phyloP scores from a whole-genome alignment of 2,888 invertebrate species.

The Sicus ferrugineus region DNA sequence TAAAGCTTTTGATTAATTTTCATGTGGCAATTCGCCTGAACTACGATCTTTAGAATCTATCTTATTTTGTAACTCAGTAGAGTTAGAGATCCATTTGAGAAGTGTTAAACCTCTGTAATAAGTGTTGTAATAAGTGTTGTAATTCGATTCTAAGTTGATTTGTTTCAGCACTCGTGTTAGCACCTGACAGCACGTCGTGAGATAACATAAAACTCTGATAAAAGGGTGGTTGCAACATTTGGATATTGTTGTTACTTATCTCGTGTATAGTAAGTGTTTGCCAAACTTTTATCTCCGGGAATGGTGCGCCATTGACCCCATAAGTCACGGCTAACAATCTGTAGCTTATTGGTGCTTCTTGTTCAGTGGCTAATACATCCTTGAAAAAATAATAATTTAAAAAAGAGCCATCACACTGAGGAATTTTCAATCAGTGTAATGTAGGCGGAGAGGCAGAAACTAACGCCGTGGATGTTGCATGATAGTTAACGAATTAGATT shows the following conservation, averaged over 20 bases:
- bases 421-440: slow-evolving; percentile 21
- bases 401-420: slow-evolving; percentile 27
- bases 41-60: neutral
- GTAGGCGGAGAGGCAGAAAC: neutral
- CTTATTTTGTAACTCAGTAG: neutral
- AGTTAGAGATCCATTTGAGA: neutral
- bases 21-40: neutral
- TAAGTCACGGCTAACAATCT: neutral
- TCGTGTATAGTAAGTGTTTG: neutral
- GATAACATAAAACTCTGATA: slow-evolving; percentile 2
- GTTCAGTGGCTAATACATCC: slow-evolving; percentile 26
- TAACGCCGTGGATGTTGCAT: neutral
- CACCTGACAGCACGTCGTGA: neutral
- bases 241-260: neutral
- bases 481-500: neutral
- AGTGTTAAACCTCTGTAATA: neutral
- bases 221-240: neutral
- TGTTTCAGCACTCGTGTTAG: neutral
- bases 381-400: slow-evolving; percentile 23
- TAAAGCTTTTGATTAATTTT: neutral
- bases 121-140: neutral
- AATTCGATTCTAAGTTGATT: neutral
- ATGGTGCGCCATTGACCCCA: neutral
- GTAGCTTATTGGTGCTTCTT: slow-evolving; percentile 2
- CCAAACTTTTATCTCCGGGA: neutral